These are phyloP conservation scores for Pomatostomus ruficeps DNA, from an alignment of 2,113 vertebrate genomes.

Conservation along the genomic window DNA sequence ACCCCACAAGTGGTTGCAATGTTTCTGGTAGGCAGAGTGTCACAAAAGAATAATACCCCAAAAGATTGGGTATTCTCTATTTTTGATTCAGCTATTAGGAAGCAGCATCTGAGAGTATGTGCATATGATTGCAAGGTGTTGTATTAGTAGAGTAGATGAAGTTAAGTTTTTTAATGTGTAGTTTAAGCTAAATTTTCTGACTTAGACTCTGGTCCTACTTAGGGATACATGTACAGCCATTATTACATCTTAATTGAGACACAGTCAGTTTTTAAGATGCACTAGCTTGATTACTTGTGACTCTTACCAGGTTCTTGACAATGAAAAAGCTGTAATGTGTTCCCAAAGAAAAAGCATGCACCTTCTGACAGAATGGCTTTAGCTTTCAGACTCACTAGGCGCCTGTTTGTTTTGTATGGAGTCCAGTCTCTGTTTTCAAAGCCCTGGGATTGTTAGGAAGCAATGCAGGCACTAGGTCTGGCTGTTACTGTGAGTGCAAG, in stretches of 20 bases:
- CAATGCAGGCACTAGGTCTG: not conserved
- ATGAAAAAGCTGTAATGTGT: not conserved
- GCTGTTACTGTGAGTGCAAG: not conserved
- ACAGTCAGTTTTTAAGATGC: not conserved
- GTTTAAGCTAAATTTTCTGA: not conserved
- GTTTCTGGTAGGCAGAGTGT: not conserved
- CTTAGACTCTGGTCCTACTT: not conserved
- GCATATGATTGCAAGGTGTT: not conserved
- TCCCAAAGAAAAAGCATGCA: rapidly evolving
- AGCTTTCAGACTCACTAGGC: not conserved
- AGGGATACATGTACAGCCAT: rapidly evolving
- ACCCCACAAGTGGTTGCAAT: rapidly evolving
- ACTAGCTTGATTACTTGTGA: not conserved
- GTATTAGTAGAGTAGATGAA: not conserved
- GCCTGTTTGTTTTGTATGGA: rapidly evolving
- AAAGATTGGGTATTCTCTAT: too few species aligned
- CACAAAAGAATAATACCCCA: rapidly evolving
- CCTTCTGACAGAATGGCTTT: not conserved
- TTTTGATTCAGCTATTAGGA: not conserved
- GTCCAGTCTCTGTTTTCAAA: not conserved
- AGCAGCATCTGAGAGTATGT: not conserved
- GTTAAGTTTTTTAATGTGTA: rapidly evolving
- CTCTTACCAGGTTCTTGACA: not conserved
- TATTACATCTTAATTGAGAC: not conserved
- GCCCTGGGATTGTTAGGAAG: not conserved